A percentile compares a stretch with the other conserved stretches of the same genome.
phyloP scores from a whole-genome alignment of 1,140 invertebrate species.

The Aphelenchoides fujianensis region DNA sequence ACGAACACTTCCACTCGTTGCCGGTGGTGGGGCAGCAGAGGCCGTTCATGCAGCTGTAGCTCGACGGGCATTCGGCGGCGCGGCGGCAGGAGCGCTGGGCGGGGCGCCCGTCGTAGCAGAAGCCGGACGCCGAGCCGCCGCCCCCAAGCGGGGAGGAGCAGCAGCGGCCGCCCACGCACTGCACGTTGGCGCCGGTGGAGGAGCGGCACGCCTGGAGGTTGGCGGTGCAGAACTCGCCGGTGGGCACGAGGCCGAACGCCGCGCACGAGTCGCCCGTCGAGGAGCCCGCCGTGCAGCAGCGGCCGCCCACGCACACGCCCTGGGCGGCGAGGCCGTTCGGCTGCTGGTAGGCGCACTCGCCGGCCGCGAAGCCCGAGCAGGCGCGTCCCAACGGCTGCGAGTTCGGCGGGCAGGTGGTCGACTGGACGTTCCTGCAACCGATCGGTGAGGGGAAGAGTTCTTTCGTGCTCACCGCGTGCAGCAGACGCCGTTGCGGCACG shows the following conservation, averaged over 20 bases:
- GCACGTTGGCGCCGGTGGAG: neutral
- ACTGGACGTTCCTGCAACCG: too few species aligned
- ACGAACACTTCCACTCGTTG: constrained; percentile 32
- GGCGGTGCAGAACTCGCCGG: neutral
- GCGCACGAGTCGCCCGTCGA: neutral
- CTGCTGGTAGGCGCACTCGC: too few species aligned
- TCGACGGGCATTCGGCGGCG: neutral
- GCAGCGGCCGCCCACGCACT: constrained; percentile 1
- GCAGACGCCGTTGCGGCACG: too few species aligned
- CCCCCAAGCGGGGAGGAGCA: too few species aligned
- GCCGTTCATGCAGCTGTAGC: constrained; percentile 26
- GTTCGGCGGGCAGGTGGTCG: constrained; percentile 1
- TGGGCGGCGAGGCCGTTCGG: too few species aligned
- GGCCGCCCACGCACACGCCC: neutral
- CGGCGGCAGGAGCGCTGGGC: neutral
- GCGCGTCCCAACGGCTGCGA: neutral
- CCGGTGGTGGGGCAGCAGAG: constrained; percentile 26
- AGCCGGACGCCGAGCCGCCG: neutral
- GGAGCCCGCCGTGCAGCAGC: neutral
- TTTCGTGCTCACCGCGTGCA: too few species aligned
- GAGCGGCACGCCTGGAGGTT: neutral
- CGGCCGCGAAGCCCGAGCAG: too few species aligned
- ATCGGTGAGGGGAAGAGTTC: too few species aligned
- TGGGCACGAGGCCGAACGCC: neutral
- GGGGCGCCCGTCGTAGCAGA: neutral